phyloP scores from a whole-genome alignment of 2,113 vertebrate species.

The Hippopotamus amphibius region DNA sequence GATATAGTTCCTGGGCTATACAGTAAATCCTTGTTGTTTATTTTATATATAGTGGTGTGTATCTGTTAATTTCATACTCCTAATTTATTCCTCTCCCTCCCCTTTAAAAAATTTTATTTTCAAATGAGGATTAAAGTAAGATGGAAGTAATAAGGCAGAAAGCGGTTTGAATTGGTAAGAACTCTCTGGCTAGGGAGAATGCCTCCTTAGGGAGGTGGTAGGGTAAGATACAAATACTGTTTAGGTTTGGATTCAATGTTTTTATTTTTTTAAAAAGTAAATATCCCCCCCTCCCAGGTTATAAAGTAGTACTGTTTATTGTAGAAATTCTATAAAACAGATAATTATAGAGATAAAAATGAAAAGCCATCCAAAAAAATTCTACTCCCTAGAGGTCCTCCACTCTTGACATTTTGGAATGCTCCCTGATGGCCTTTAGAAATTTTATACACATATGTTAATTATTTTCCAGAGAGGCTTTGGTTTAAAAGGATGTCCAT shows the following conservation, averaged over 20 bases:
- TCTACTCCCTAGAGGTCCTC: not conserved
- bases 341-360: slow-evolving; percentile 25
- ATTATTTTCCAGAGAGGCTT: not conserved
- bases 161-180: not conserved
- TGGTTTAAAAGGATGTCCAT: not conserved
- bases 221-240: not conserved
- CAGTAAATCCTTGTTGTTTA: not conserved
- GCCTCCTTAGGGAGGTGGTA: not conserved
- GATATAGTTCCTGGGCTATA: not conserved
- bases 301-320: not conserved
- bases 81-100: not conserved
- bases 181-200: not conserved
- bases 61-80: not conserved
- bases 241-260: not conserved
- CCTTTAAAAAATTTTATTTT: not conserved
- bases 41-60: not conserved
- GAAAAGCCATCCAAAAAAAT: not conserved
- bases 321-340: not conserved
- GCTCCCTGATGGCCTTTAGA: not conserved
- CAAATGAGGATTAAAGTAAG: slow-evolving; percentile 41
- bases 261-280: not conserved
- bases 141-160: not conserved
- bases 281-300: not conserved
- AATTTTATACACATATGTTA: not conserved
- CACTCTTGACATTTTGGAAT: slow-evolving; percentile 26